Base-by-base conservation (phyloP, 2,797 vertebrate genomes). In the Notamacropus eugenii region DNA sequence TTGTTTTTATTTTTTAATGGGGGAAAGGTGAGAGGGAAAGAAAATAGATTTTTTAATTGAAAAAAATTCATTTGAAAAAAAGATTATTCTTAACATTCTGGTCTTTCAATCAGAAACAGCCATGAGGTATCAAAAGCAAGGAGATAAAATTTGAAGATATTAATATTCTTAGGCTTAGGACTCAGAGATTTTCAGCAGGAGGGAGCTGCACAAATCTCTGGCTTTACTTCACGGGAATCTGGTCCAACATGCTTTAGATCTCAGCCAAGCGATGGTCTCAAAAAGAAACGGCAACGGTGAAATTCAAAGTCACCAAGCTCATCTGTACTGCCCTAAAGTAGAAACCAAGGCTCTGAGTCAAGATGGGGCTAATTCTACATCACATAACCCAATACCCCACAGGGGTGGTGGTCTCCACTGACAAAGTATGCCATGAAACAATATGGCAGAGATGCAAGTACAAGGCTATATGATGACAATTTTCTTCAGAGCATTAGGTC, bases 141-240 rank as follows among this genome's bases (percentile, higher is more conserved):
- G 28, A n/a, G 55, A 90, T 94, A 82, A 92, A 87, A 9, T 55
- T 92, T 95, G 92, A 19, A 67, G 93, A 22, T 54, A 93, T 91
- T 22, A 92, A 92, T 94, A 93, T 67, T 94, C 92, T n/a, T 34
- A 57, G 24, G 52, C 82, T 92, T 91, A 57, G 54, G 94, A 95
- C 52, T 54, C 46, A 91, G 90, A 94, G 16, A 91, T 54, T 29
- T 55, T 74, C 27, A 87, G 91, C 31, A 55, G 31, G 54, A 46
- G 54, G 54, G 90, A 91, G 19, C 29, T 92, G 55, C 56, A 90
- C 31, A 22, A 31, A 96, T 74, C 94, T 93, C 94, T 93, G 93
- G 40, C 90, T 92, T 94, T 55, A 55, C 95, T 91, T 74, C 93
- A 94, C 91, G 94, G 95, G 52, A 1, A 28, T 58, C 92, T 96